Evolutionary conservation across 2,797 vertebrate species (phyloP).

Genomic region (Sebastiscus tertius): DNA sequence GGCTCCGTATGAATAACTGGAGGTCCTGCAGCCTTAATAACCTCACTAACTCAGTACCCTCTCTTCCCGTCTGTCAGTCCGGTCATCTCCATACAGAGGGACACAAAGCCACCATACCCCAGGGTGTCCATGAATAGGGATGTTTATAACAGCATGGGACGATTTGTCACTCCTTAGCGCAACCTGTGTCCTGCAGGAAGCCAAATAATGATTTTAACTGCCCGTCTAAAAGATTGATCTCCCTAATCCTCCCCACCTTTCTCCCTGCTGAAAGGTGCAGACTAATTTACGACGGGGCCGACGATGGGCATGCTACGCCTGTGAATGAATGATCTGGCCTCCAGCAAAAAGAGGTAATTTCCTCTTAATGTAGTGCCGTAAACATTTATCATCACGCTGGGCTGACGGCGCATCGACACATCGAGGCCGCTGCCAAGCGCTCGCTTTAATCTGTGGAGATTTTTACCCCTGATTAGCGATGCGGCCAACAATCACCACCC

Average conservation of each 20-base stretch:
- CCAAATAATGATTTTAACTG: constrained; percentile 82
- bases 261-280: constrained; percentile 61
- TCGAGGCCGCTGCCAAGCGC: constrained; percentile 43
- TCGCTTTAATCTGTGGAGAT: constrained; percentile 55
- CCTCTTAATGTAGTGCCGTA: constrained; percentile 78
- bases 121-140: constrained; percentile 48
- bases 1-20: constrained; percentile 58
- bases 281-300: constrained; percentile 72
- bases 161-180: constrained; percentile 72
- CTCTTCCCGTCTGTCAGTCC: constrained; percentile 27
- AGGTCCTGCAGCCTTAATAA: constrained; percentile 60
- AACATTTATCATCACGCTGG: constrained; percentile 77
- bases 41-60: constrained; percentile 51
- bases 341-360: constrained; percentile 77
- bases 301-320: constrained; percentile 52
- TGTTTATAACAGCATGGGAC: constrained; percentile 66
- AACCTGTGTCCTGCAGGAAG: constrained; percentile 75
- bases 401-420: constrained; percentile 52
- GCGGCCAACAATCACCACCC: constrained; percentile 38
- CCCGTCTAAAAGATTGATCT: constrained; percentile 76
- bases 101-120: constrained; percentile 34
- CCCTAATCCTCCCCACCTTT: constrained; percentile 68
- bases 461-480: constrained; percentile 58
- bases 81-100: constrained; percentile 41
- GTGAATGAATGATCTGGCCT: constrained; percentile 76